Evolutionary conservation across 1,140 invertebrate genomes (phyloP), one percentile per base, ranked within the genome.

Genomic region (Philopotamus ludificatus): DNA sequence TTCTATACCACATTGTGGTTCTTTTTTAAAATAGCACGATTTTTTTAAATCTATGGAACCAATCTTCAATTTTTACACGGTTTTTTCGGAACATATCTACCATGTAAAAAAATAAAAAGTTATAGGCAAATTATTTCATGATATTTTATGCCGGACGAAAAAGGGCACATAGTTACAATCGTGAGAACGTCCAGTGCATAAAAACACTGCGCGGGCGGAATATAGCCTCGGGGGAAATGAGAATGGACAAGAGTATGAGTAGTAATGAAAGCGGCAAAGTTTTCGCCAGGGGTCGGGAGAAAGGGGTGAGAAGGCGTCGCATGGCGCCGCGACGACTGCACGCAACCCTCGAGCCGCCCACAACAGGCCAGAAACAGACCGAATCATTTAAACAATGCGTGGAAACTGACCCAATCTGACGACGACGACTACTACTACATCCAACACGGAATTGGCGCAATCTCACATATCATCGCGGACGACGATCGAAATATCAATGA

Each of bases 321-420:
- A 28, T 42, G 62, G 63, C 63, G 63, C 63, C 63, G 41, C 21
- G 53, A 26, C 25, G 63, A 41, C 63, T 55, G 44, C 63, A 65
- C 63, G 63, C 63, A 44, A 65, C n/a, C 39, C 41, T 15, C 25
- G 10, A 41, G 28, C 28, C 28, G 28, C 28, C 28, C 4, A 34
- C 28, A 34, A 34, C 28, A 7, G 4, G 28, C 4, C 12, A 34
- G 12, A 34, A 34, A 34, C 28, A 34, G 12, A 34, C 12, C 28
- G 28, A 12, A 4, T 12, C 28, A 12, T 12, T 34, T 4, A 34
- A 34, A 34, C 28, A 34, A 34, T 12, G 12, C 4, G 4, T 12
- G 28, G 4, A 34, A 34, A 34, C 28, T 34, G n/a, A n/a, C n/a
- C n/a, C n/a, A n/a, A n/a, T n/a, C n/a, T n/a, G n/a, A n/a, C n/a